Evolutionary conservation across 2,797 vertebrate genomes (phyloP).

Genomic region (Siniperca obscura): DNA sequence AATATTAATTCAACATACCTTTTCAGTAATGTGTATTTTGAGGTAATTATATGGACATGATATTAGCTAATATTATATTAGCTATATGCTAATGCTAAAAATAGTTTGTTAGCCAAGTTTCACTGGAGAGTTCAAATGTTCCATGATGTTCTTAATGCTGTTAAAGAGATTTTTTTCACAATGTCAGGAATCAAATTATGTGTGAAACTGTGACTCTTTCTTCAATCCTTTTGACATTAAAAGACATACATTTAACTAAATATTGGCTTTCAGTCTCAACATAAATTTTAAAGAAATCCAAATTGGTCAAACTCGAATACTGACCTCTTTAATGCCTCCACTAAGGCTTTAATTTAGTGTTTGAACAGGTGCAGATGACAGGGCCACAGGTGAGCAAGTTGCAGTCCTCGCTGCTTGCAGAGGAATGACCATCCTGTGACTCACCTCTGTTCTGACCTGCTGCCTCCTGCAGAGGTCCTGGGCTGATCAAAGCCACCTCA

Average conservation of each 20-base stretch:
- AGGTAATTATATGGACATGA: neutral
- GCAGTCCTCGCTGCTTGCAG: conserved; percentile 25
- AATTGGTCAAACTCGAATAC: conserved; percentile 30
- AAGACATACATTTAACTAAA: neutral
- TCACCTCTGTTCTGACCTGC: conserved; percentile 77
- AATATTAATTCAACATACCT: neutral
- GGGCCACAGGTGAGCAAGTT: conserved; percentile 73
- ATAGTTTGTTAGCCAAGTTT: neutral
- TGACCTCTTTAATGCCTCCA: conserved; percentile 50
- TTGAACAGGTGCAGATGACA: conserved; percentile 86
- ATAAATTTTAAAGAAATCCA: conserved; percentile 27
- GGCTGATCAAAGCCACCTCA: conserved; percentile 82
- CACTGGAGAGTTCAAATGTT: neutral
- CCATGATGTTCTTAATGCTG: neutral
- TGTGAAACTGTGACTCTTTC: neutral
- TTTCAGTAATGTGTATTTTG: conserved; percentile 1
- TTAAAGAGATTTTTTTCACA: neutral
- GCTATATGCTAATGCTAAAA: neutral
- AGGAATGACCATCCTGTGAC: conserved; percentile 76
- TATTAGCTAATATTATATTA: no score
- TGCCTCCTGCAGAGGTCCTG: conserved; percentile 62
- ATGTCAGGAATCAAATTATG: neutral
- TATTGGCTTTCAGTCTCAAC: neutral
- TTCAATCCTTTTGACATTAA: neutral
- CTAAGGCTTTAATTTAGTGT: conserved; percentile 66